Percentiles rank a stretch among this genome's conserved stretches.
Conservation (phyloP, 2,113 vertebrate species). For the Limanda limanda region DNA sequence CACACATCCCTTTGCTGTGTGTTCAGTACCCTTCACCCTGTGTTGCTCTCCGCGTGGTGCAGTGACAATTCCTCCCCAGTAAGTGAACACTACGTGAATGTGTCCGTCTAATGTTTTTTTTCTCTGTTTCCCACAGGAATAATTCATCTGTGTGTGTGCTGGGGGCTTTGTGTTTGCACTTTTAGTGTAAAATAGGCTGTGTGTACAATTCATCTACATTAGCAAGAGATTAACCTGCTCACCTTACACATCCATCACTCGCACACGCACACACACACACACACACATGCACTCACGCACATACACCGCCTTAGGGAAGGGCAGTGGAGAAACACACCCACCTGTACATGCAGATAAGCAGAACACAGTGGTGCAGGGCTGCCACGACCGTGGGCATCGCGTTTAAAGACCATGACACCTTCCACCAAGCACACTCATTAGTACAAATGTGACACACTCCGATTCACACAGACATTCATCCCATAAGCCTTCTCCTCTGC, state of each 20-base stretch:
- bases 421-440: background rate
- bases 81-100: background rate
- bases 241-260: slow-evolving; percentile 75
- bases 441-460: background rate
- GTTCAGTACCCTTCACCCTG: background rate
- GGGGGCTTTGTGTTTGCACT: slow-evolving; percentile 31
- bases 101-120: slow-evolving; percentile 18
- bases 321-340: slow-evolving; percentile 36
- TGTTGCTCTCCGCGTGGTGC: slow-evolving; percentile 11
- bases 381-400: background rate
- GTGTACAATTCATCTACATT: slow-evolving; percentile 78
- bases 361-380: slow-evolving; percentile 39
- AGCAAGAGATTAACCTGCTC: slow-evolving; percentile 77
- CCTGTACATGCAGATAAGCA: slow-evolving; percentile 32
- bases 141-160: slow-evolving; percentile 24
- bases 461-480: background rate
- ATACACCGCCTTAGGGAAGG: slow-evolving; percentile 54
- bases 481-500: background rate
- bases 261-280: background rate
- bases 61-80: slow-evolving; percentile 35
- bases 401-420: slow-evolving; percentile 12
- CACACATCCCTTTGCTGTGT: background rate
- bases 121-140: slow-evolving; percentile 30
- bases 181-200: slow-evolving; percentile 58
- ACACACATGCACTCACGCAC: slow-evolving; percentile 3